phyloP scores from a whole-genome alignment of 1,140 invertebrate species.

The Philopotamus ludificatus region DNA sequence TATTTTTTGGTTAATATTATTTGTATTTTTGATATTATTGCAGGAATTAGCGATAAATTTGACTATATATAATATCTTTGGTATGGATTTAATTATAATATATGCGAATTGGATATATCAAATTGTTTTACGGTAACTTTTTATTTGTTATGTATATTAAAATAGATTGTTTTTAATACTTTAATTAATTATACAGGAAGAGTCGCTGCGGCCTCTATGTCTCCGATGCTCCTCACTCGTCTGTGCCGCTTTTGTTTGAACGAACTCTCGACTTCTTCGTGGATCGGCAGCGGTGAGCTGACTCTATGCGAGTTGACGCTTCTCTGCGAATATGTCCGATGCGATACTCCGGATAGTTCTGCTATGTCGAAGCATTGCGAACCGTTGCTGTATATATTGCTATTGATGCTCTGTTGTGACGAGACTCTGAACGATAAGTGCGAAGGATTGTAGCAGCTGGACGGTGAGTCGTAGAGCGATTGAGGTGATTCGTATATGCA shows the following conservation, averaged over 20 bases:
- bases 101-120: too few species aligned
- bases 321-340: constrained; percentile 43
- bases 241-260: constrained; percentile 60
- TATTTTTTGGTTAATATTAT: too few species aligned
- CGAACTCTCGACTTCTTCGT: constrained; percentile 47
- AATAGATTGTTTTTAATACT: too few species aligned
- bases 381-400: constrained; percentile 48
- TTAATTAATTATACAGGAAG: constrained; percentile 32
- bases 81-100: too few species aligned
- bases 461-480: constrained; percentile 37
- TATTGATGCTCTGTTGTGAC: constrained; percentile 41
- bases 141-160: constrained; percentile 2
- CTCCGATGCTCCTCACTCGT: constrained; percentile 70
- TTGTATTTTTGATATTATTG: too few species aligned
- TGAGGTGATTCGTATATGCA: constrained; percentile 35
- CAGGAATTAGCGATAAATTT: too few species aligned
- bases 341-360: constrained; percentile 32
- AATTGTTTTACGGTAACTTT: neutral
- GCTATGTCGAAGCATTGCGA: constrained; percentile 40
- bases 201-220: constrained; percentile 60
- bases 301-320: constrained; percentile 53
- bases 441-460: constrained; percentile 31
- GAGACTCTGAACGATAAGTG: constrained; percentile 37
- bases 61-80: too few species aligned
- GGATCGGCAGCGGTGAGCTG: constrained; percentile 53